A percentile compares a stretch with the other conserved stretches of the same genome.
Conservation (phyloP, 2,888 invertebrate genomes). For the Congeria kusceri region DNA sequence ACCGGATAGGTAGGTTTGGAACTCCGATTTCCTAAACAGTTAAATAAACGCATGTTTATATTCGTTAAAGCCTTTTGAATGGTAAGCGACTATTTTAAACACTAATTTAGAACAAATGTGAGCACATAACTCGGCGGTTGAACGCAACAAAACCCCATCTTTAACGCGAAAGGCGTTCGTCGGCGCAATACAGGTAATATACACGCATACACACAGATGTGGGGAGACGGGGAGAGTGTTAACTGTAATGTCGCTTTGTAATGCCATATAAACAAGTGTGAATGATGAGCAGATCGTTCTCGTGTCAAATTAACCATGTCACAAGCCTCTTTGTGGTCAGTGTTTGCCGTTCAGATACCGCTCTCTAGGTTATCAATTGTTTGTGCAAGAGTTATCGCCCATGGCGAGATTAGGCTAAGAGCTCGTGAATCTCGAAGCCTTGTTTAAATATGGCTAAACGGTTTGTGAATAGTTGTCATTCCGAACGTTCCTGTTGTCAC, state of each 20-base stretch:
- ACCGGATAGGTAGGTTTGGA: too few relatives aligned
- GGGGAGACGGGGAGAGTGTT: neutral
- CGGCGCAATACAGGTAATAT: neutral
- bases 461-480: slow-evolving; percentile 36
- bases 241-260: neutral
- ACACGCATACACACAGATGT: neutral
- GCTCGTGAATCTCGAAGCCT: slow-evolving; percentile 23
- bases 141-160: too few relatives aligned
- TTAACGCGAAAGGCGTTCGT: too few relatives aligned
- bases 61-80: too few relatives aligned
- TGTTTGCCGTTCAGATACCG: slow-evolving; percentile 24
- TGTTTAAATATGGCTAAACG: slow-evolving; percentile 48
- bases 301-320: neutral
- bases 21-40: too few relatives aligned
- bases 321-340: slow-evolving; percentile 16
- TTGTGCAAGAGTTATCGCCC: slow-evolving; percentile 35
- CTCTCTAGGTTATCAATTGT: slow-evolving; percentile 24
- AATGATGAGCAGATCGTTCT: neutral
- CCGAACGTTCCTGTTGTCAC: slow-evolving; percentile 4
- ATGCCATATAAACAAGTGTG: neutral
- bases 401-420: slow-evolving; percentile 42
- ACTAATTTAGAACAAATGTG: too few relatives aligned
- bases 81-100: too few relatives aligned
- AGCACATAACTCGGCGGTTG: too few relatives aligned
- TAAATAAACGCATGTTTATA: too few relatives aligned